These are phyloP conservation scores for Rhingia rostrata DNA, from an alignment of 2,888 invertebrate species.

Conservation along the genomic window DNA sequence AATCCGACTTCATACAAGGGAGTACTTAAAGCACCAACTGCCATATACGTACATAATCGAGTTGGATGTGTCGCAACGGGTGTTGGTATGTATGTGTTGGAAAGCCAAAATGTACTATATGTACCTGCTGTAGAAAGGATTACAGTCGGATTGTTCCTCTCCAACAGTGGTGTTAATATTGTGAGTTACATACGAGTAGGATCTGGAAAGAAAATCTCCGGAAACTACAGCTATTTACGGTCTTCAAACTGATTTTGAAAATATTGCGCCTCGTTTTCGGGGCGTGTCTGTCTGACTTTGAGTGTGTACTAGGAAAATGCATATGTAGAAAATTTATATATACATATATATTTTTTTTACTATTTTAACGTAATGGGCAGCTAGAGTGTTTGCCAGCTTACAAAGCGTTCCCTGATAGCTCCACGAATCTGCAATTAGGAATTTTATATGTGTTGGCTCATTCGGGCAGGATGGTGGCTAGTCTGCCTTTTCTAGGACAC, in stretches of 20 bases:
- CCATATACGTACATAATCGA: slow-evolving; percentile 24
- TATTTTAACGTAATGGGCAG: slow-evolving; percentile 40
- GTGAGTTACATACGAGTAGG: slow-evolving; percentile 1
- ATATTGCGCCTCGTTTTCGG: slow-evolving; percentile 32
- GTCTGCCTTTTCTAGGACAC: slow-evolving; percentile 10
- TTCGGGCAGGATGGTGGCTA: slow-evolving; percentile 5
- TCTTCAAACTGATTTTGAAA: slow-evolving; percentile 60
- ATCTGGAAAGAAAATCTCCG: slow-evolving; percentile 29
- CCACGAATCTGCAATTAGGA: slow-evolving; percentile 63
- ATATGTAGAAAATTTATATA: too few species aligned
- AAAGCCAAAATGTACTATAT: not conserved
- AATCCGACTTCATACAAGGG: slow-evolving; percentile 69
- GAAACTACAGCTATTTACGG: slow-evolving; percentile 39
- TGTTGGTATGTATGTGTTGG: not conserved
- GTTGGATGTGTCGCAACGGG: slow-evolving; percentile 13
- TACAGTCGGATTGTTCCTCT: slow-evolving; percentile 3
- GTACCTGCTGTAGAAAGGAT: slow-evolving; percentile 43
- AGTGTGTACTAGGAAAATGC: too few species aligned
- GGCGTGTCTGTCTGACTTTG: slow-evolving; percentile 3
- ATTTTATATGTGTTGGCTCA: slow-evolving; percentile 37
- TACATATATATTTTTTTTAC: not conserved
- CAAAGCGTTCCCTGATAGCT: slow-evolving; percentile 59
- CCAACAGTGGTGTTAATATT: slow-evolving; percentile 41
- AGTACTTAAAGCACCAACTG: slow-evolving; percentile 56
- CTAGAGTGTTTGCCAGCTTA: slow-evolving; percentile 52